Percentiles rank a stretch among this genome's conserved stretches.
These are phyloP conservation scores for Calephelis perditalis DNA, from an alignment of 2,888 invertebrate genomes.

Conservation along the genomic window DNA sequence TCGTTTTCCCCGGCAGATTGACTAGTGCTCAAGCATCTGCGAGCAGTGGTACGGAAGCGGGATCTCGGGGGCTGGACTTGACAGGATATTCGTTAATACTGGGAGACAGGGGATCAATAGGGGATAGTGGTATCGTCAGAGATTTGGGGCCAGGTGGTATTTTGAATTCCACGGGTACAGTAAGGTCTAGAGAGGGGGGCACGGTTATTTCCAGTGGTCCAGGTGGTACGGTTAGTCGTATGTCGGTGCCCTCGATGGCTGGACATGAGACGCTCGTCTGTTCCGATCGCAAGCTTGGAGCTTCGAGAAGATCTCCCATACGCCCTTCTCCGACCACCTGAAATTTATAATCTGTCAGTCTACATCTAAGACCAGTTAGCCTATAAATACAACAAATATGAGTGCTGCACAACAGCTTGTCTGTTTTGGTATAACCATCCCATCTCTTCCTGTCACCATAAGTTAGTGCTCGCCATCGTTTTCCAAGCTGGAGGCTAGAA, in stretches of 20 bases:
- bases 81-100: slow-evolving; percentile 26
- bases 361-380: no score
- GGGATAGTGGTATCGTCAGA: neutral
- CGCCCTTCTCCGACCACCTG: slow-evolving; percentile 80
- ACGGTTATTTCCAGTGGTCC: slow-evolving; percentile 5
- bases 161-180: neutral
- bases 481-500: no score
- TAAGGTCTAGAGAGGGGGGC: slow-evolving; percentile 1
- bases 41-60: slow-evolving; percentile 59
- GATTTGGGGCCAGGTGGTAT: slow-evolving; percentile 32
- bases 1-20: neutral
- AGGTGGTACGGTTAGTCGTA: slow-evolving; percentile 51
- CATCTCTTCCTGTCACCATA: no score
- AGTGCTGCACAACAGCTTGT: no score
- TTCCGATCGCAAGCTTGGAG: slow-evolving; percentile 62
- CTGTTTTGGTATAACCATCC: no score
- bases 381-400: no score
- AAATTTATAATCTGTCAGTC: neutral
- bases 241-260: slow-evolving; percentile 79
- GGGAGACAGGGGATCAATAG: slow-evolving; percentile 27
- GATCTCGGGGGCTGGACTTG: slow-evolving; percentile 44
- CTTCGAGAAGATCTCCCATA: slow-evolving; percentile 64
- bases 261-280: slow-evolving; percentile 83
- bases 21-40: slow-evolving; percentile 47
- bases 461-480: no score